Conservation (phyloP, 2,113 vertebrate species). For the Nanger granti region DNA sequence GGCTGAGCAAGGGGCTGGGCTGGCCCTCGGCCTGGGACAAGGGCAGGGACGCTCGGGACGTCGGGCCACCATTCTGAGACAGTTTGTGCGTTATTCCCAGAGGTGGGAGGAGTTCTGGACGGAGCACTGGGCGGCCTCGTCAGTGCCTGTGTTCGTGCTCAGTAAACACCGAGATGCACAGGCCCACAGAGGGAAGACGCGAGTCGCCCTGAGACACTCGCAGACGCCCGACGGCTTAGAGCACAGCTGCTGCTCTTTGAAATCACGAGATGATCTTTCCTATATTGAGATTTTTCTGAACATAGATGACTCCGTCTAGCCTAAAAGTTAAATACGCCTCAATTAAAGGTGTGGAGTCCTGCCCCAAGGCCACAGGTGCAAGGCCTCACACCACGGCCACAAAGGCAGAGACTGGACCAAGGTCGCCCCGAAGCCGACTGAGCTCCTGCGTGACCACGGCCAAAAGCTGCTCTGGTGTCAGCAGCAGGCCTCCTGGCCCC, state of each 20-base stretch:
- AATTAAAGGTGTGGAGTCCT: not conserved
- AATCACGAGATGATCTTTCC: not conserved
- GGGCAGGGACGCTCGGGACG: not conserved
- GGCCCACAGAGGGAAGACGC: not conserved
- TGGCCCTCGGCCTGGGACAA: not conserved
- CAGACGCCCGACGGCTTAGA: not conserved
- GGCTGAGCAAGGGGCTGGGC: not conserved
- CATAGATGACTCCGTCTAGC: not conserved
- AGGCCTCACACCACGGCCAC: not conserved
- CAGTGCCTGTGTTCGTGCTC: accelerated
- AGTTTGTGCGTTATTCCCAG: not conserved
- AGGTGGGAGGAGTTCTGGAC: not conserved
- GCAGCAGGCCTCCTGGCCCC: not conserved
- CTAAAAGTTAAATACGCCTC: not conserved
- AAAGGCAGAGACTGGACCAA: not conserved
- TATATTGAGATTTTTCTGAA: not conserved
- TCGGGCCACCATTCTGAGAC: not conserved
- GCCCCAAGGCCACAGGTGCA: not conserved
- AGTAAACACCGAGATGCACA: not conserved
- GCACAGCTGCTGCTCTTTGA: not conserved
- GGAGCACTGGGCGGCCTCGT: accelerated
- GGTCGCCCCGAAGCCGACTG: not conserved
- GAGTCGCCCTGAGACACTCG: accelerated
- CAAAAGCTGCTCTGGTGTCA: not conserved
- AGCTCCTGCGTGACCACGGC: not conserved